Base-by-base conservation (phyloP, 2,888 invertebrate genomes). In the Drosophila ezoana region DNA sequence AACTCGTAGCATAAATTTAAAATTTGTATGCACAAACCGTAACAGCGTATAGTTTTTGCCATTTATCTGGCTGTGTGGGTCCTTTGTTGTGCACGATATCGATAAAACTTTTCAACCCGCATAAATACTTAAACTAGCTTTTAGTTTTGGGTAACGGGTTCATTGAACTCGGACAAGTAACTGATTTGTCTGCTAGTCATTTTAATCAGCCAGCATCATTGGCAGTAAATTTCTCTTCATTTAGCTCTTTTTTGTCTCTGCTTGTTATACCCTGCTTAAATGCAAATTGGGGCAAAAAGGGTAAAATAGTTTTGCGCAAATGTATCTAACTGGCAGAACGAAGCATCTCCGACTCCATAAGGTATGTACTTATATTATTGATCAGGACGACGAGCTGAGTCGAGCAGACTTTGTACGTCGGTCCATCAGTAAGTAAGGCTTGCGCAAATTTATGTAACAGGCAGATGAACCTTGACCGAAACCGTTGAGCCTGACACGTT, bases 1-100 rank as follows among this genome's bases (percentile, higher is more conserved):
- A 78, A 78, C 86, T 69, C 54, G 48, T 40, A 54, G 69, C 69
- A 75, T 81, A 77, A 70, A 78, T 82, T 78, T 70, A 38, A 82
- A 79, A 80, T 85, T 67, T 62, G 48, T 74, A 71, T 76, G 79
- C 79, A 64, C 23, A 47, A 40, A 11, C 61, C 49, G 37, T 45
- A 58, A 52, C 44, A 59, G 47, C 51, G 56, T 56, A 76, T 72
- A 66, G 71, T 74, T 70, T 49, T 62, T 38, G 37, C 67, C 76
- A 79, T 81, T 81, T 76, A 69, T 71, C 66, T 76, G 43, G 48
- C 41, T 57, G 37, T 32, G 14, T 57, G 35, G 40, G 28, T 43
- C 54, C 60, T 62, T 60, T 75, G 58, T 54, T 72, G 41, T 47
- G 47, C 59, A 45, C 9, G 18, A 35, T 65, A 66, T 65, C 67